Evolutionary conservation across 2,797 vertebrate species (phyloP).

Genomic region (Urosaurus nigricauda): DNA sequence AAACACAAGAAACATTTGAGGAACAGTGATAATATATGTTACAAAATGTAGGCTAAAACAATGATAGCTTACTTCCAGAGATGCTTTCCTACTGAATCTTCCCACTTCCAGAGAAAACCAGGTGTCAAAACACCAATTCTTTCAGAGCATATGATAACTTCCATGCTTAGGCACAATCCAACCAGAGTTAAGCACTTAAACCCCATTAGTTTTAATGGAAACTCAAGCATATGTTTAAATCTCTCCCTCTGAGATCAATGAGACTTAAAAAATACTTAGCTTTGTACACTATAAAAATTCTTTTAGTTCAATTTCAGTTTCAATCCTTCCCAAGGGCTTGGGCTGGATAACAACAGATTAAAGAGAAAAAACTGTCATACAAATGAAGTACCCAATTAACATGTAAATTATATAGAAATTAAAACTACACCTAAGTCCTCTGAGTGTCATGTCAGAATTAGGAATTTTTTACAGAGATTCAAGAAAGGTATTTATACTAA

Average conservation of each 20-base stretch:
- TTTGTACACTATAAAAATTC: neutral
- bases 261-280: neutral
- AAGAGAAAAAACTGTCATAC: too few species aligned
- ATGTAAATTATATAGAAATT: neutral
- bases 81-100: neutral
- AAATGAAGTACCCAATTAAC: slow-evolving; percentile 5
- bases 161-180: neutral
- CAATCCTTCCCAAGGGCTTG: neutral
- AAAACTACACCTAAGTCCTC: neutral
- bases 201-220: neutral
- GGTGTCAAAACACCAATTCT: neutral
- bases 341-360: neutral
- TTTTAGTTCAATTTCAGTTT: neutral
- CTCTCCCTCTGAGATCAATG: neutral
- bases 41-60: neutral
- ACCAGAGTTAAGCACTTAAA: neutral
- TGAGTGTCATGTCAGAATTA: neutral
- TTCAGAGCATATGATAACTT: neutral
- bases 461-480: neutral
- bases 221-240: neutral
- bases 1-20: neutral
- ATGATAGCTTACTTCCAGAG: neutral
- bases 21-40: neutral
- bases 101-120: neutral
- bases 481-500: neutral